A percentile compares a stretch with the other conserved stretches of the same genome.
phyloP scores from a whole-genome alignment of 2,797 vertebrate species.

The Meriones psammophilus region DNA sequence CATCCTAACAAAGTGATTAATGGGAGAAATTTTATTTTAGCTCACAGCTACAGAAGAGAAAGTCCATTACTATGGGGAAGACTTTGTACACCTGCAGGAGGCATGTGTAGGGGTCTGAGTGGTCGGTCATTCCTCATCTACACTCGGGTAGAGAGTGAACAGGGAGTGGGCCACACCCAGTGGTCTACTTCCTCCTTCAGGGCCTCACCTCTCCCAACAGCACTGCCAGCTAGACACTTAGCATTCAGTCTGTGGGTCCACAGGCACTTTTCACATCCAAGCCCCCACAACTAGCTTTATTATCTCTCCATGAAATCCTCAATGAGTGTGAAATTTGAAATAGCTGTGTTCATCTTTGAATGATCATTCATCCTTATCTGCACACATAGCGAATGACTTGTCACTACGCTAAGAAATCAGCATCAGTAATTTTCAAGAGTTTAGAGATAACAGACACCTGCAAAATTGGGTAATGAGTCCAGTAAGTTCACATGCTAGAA shows the following conservation, averaged over 20 bases:
- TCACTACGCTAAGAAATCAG: background rate
- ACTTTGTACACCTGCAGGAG: too few relatives aligned
- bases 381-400: background rate
- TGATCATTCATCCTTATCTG: background rate
- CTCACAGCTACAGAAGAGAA: background rate
- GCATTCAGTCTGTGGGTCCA: background rate
- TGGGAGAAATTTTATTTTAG: background rate
- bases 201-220: background rate
- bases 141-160: background rate
- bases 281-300: background rate
- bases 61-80: background rate
- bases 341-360: background rate
- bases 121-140: background rate
- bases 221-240: background rate
- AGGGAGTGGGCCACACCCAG: background rate
- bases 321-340: background rate
- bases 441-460: background rate
- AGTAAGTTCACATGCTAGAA: background rate
- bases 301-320: background rate
- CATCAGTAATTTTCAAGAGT: background rate
- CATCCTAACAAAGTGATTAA: background rate
- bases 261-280: background rate
- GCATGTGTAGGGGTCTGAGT: background rate
- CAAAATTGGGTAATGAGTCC: background rate
- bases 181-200: background rate